phyloP scores from a whole-genome alignment of 2,113 vertebrate species.

The Apodemus sylvaticus region DNA sequence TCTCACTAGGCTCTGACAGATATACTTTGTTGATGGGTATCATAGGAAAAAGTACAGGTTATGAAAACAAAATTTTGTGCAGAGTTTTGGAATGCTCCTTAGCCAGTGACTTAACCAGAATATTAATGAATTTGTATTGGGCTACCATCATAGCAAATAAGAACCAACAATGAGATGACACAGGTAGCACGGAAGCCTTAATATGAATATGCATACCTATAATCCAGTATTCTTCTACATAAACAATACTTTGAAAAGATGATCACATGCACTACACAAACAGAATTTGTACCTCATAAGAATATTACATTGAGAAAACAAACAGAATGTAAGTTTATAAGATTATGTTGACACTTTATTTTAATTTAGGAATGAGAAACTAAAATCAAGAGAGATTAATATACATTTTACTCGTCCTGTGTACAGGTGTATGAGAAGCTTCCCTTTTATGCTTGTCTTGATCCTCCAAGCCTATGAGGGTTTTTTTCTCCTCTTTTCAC shows the following conservation, averaged over 20 bases:
- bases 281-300: background rate
- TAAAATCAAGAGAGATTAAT: background rate
- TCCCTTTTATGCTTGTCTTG: background rate
- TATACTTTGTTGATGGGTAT: no score
- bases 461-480: background rate
- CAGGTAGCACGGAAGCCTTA: rapidly evolving
- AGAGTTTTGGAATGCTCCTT: background rate
- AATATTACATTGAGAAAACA: background rate
- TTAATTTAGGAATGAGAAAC: background rate
- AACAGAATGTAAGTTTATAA: no score
- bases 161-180: no score
- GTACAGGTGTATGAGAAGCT: no score
- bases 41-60: background rate
- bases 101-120: background rate
- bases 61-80: no score
- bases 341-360: background rate
- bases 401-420: background rate
- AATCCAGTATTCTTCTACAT: rapidly evolving
- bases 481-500: background rate
- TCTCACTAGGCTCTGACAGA: rapidly evolving
- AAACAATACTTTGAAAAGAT: background rate
- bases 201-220: rapidly evolving
- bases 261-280: background rate
- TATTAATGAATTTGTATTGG: rapidly evolving
- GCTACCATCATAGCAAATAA: no score